These are phyloP conservation scores for Agrypnus murinus DNA, from an alignment of 2,888 invertebrate species.

Conservation along the genomic window DNA sequence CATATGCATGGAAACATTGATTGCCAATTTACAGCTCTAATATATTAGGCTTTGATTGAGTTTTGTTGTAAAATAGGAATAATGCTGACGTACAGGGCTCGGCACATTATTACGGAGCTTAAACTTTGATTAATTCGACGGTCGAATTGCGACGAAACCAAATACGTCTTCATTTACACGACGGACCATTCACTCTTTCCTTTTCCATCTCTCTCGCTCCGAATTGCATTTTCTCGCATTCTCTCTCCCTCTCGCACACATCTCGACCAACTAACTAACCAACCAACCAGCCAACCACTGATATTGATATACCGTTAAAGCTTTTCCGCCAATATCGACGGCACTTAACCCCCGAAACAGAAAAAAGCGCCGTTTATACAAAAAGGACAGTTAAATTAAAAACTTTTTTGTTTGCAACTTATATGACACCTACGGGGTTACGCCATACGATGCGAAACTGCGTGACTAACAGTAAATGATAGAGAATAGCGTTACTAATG, in stretches of 20 bases:
- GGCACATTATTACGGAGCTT: conserved; percentile 71
- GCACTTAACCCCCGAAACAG: conserved; percentile 30
- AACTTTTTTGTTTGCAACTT: background rate
- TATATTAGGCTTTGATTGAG: conserved; percentile 73
- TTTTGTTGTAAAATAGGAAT: conserved; percentile 73
- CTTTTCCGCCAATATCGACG: conserved; percentile 52
- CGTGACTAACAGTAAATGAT: conserved; percentile 14
- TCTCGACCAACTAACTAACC: too few relatives aligned
- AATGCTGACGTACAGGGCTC: conserved; percentile 71
- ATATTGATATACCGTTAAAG: conserved; percentile 44
- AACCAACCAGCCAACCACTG: conserved; percentile 1
- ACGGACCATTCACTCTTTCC: conserved; percentile 1
- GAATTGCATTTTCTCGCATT: background rate
- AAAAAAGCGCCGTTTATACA: background rate
- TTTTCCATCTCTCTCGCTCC: too few relatives aligned
- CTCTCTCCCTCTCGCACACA: too few relatives aligned
- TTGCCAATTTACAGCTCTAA: conserved; percentile 74
- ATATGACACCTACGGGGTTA: background rate
- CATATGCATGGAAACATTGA: conserved; percentile 73
- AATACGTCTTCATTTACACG: conserved; percentile 63
- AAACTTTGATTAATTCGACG: conserved; percentile 72
- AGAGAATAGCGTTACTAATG: conserved; percentile 8
- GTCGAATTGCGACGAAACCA: conserved; percentile 67
- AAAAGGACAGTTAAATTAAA: background rate
- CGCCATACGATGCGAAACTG: background rate